Percentiles rank a stretch among this genome's conserved stretches.
Evolutionary conservation across 2,797 vertebrate genomes (phyloP).

Genomic region (Cercopithecus neglectus): DNA sequence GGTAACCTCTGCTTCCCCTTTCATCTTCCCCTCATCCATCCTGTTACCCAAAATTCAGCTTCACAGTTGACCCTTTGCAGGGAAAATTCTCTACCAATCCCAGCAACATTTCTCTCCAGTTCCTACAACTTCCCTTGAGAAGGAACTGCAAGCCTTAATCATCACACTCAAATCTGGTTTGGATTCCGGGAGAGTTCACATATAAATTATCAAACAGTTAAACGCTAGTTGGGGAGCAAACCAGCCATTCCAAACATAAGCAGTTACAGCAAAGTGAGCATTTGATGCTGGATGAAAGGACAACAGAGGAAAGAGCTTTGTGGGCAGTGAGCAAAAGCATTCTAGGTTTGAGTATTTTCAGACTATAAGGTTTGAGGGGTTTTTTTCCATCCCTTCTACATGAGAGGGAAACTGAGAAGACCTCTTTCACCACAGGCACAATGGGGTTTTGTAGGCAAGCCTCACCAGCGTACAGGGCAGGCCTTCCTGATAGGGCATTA

Average conservation of each 20-base stretch:
- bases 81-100: not conserved
- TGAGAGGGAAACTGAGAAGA: not conserved
- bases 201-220: not conserved
- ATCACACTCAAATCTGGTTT: not conserved
- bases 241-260: not conserved
- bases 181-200: not conserved
- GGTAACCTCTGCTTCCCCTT: not conserved
- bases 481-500: too few species aligned
- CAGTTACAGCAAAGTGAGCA: too few species aligned
- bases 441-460: not conserved
- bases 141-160: not conserved
- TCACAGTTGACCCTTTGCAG: not conserved
- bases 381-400: not conserved
- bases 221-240: not conserved
- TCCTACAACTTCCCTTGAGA: not conserved
- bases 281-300: not conserved
- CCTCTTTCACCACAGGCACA: rapidly evolving
- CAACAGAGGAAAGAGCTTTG: not conserved
- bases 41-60: not conserved
- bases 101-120: not conserved
- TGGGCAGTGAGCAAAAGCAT: not conserved
- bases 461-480: not conserved
- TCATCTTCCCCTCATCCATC: not conserved
- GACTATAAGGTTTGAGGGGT: not conserved
- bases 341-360: not conserved